Base-by-base conservation (phyloP, 2,113 vertebrate genomes). In the Amblyornis subalaris region DNA sequence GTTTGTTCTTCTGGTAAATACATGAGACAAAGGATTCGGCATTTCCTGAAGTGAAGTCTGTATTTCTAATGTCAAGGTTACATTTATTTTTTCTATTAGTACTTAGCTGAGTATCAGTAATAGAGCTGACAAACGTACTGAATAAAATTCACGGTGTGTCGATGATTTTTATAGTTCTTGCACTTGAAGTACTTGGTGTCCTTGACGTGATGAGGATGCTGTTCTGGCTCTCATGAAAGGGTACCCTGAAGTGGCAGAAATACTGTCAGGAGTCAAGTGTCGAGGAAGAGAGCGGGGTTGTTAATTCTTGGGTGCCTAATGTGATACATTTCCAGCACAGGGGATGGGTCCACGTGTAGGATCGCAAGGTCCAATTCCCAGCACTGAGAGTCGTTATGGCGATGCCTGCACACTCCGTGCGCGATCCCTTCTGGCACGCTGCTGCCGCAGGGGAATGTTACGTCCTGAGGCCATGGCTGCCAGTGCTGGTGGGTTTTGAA, bases 131-230 rank as follows among this genome's bases (percentile, higher is more conserved):
- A 94, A 82, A 84, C 0, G 3, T 23, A 73, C 81, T 73, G 72
- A 88, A 69, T 75, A 76, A 82, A 94, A 93, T 89, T 72, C 57
- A 48, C 62, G 74, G 61, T 35, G 24, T 17, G 5, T 47, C 88
- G 75, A 84, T 81, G 73, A 86, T 85, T 95, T 94, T 92, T 85
- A 50, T 75, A 81, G 79, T 92, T 90, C 71, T 69, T 86, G 65
- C 75, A 92, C 75, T 35, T 74, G 83, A 91, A 83, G 82, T 57
- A 53, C 92, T 95, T 31, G 20, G 16, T 87, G 94, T 70, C 86
- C 93, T 94, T 66, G 81, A 75, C 0, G 3, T 51, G 70, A 50
- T 40, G 45, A 85, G 82, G 81, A 23, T 79, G 86, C 83, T 84
- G 67, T 71, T 76, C 25, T 93, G 83, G 58, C 35, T 92, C 69